phyloP scores from a whole-genome alignment of 2,888 invertebrate species.

The Panorpa germanica region DNA sequence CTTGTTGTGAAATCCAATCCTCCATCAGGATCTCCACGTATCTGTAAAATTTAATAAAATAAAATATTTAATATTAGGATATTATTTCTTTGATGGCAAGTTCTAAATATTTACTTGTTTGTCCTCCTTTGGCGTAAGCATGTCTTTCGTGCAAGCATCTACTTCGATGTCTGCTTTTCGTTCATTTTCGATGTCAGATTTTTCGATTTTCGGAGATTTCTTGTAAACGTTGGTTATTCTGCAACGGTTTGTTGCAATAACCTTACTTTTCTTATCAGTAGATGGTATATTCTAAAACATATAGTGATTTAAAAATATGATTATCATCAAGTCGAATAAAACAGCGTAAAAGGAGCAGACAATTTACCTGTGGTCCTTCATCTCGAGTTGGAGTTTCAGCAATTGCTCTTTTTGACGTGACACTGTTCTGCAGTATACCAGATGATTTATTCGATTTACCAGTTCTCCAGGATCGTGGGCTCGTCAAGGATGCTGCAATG shows the following conservation, averaged over 20 bases:
- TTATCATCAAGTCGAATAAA: too few relatives aligned
- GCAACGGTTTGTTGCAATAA: too few relatives aligned
- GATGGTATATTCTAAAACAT: too few relatives aligned
- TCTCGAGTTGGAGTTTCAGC: conserved; percentile 22
- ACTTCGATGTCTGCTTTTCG: too few relatives aligned
- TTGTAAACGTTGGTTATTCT: too few relatives aligned
- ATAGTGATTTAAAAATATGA: too few relatives aligned
- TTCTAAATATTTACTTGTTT: conserved; percentile 19
- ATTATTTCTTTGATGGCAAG: background rate
- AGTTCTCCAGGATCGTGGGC: conserved; percentile 41
- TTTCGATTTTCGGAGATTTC: too few relatives aligned
- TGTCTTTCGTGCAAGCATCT: conserved; percentile 21
- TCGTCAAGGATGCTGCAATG: conserved; percentile 64
- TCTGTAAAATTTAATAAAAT: conserved; percentile 22
- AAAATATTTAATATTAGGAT: background rate
- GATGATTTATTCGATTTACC: too few relatives aligned
- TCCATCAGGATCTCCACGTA: conserved; percentile 65
- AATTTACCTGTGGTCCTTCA: too few relatives aligned
- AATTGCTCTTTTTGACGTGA: conserved; percentile 13
- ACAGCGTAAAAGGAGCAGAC: too few relatives aligned
- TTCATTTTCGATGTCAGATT: too few relatives aligned
- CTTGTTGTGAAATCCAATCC: conserved; percentile 33
- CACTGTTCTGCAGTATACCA: conserved; percentile 15
- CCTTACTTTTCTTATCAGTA: too few relatives aligned
- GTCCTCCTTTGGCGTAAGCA: conserved; percentile 19